phyloP scores from a whole-genome alignment of 2,113 vertebrate species.

The Pygoscelis adeliae region DNA sequence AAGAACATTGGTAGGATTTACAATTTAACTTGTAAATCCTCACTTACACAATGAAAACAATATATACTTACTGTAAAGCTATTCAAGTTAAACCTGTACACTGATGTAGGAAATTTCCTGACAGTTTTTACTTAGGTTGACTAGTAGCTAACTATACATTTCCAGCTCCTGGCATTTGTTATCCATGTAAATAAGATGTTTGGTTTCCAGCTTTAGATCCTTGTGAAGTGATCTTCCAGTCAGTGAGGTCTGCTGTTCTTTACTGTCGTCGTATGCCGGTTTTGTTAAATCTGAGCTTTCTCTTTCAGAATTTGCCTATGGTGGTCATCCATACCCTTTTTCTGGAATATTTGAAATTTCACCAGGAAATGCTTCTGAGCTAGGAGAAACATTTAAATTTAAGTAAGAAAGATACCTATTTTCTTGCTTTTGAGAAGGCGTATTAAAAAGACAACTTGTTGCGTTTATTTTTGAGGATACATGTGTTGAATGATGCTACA shows the following conservation, averaged over 20 bases:
- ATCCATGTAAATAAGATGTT: not conserved
- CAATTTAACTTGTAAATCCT: not conserved
- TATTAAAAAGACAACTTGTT: not conserved
- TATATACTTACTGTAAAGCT: not conserved
- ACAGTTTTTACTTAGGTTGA: not conserved
- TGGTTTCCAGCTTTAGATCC: not conserved
- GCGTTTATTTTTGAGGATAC: not conserved
- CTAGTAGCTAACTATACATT: not conserved
- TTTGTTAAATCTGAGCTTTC: conserved; percentile 69
- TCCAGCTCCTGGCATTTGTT: not conserved
- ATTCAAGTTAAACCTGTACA: not conserved
- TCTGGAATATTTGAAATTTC: conserved; percentile 99
- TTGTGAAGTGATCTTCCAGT: not conserved
- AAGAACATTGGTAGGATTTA: not conserved
- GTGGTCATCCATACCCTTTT: conserved; percentile 98
- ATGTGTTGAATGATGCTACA: not conserved
- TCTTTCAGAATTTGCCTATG: conserved; percentile 96
- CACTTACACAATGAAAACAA: not conserved
- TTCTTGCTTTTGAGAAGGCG: conserved; percentile 13
- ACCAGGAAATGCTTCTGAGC: conserved; percentile 93
- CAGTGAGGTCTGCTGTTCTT: not conserved
- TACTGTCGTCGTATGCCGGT: not conserved
- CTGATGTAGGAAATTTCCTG: not conserved
- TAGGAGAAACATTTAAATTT: conserved; percentile 98
- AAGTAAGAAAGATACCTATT: conserved; percentile 82